Base-by-base conservation (phyloP, 2,888 invertebrate genomes). In the Stratiomys singularior region DNA sequence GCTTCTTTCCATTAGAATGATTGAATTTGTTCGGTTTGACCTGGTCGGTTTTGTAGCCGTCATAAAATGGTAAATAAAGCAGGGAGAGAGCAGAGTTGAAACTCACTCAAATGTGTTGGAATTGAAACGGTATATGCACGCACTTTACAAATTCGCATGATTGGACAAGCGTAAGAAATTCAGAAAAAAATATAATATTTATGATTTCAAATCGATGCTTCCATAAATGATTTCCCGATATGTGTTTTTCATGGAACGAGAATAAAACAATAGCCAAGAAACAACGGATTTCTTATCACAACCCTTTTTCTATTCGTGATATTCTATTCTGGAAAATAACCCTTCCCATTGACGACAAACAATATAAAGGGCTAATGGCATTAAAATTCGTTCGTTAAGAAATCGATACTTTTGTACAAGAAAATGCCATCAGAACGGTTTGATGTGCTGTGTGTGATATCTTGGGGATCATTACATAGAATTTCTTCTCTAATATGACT, bases 1-100 rank as follows among this genome's bases (percentile, higher is more conserved):
- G 80, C 78, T 79, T 79, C 76, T 78, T 77, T 79, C 80, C 80
- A 80, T 80, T 80, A 79, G 77, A 79, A 80, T 78, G 79, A 80
- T 80, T 80, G 79, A 79, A 80, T 80, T 80, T 80, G 78, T 71
- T 79, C 76, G 67, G 64, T 76, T 78, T 69, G 44, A 77, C 74
- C 60, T 74, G 76, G 46, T 76, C 76, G 63, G 28, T 76, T 64
- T 76, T 76, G 44, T 69, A 47, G 46, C 13, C 69, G 25, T 69
- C 69, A 47, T 47, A 69, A 44, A 69, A 66, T 15, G 30, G 66
- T 37, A 66, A 44, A 37, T 37, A 9, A 9, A 9, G 3, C 5
- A 37, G 37, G 37, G 37, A 37, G n/a, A n/a, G n/a, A n/a, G n/a
- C n/a, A n/a, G n/a, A n/a, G n/a, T n/a, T n/a, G n/a, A n/a, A n/a